Evolutionary conservation across 2,888 invertebrate species (phyloP).

Genomic region (Myathropa florea): DNA sequence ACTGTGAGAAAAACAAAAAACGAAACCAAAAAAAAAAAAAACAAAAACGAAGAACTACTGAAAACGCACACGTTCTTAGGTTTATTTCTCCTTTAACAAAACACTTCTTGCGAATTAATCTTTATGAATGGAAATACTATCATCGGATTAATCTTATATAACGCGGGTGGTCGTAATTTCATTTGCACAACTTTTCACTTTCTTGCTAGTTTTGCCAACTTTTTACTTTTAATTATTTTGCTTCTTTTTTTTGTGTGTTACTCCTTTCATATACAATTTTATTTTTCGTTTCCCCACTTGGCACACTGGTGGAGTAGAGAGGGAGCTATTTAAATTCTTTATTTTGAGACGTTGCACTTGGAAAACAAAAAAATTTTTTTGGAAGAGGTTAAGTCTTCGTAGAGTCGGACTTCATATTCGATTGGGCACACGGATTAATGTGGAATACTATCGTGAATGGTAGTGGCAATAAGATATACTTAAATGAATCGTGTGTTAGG

Average conservation of each 20-base stretch:
- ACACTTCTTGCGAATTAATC: slow-evolving; percentile 56
- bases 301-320: background rate
- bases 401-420: slow-evolving; percentile 23
- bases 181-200: slow-evolving; percentile 69
- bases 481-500: slow-evolving; percentile 7
- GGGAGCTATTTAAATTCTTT: slow-evolving; percentile 4
- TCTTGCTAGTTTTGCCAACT: slow-evolving; percentile 56
- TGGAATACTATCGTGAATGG: background rate
- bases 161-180: slow-evolving; percentile 64
- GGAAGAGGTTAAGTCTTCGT: slow-evolving; percentile 48
- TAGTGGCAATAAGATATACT: slow-evolving; percentile 30
- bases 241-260: background rate
- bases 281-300: slow-evolving; percentile 38
- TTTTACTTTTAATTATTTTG: slow-evolving; percentile 16
- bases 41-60: background rate
- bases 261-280: slow-evolving; percentile 6
- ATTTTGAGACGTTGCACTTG: slow-evolving; percentile 26
- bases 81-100: slow-evolving; percentile 23
- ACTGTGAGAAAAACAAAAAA: background rate
- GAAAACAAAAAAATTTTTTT: slow-evolving; percentile 17
- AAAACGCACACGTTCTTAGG: slow-evolving; percentile 20
- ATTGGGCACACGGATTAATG: background rate
- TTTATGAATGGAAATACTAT: slow-evolving; percentile 57
- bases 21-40: background rate
- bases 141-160: slow-evolving; percentile 62